These are phyloP conservation scores for Pipistrellus pygmaeus DNA, from an alignment of 2,797 vertebrate genomes.

Conservation along the genomic window DNA sequence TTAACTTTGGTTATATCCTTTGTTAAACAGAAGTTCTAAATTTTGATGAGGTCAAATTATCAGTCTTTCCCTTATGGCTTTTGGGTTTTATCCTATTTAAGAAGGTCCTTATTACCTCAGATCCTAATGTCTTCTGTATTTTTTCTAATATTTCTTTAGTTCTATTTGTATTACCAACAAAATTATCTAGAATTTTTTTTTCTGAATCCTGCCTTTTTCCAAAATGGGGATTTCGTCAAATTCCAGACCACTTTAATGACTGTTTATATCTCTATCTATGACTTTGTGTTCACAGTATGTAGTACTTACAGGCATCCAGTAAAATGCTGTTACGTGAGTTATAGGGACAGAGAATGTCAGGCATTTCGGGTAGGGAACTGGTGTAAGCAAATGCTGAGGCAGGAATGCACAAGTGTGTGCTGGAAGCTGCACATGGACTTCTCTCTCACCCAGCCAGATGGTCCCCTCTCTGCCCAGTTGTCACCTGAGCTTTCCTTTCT, in stretches of 20 bases:
- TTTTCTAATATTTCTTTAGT: slow-evolving; percentile 17
- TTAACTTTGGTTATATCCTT: slow-evolving; percentile 49
- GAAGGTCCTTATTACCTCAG: slow-evolving; percentile 14
- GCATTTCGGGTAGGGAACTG: slow-evolving; percentile 63
- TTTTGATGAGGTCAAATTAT: slow-evolving; percentile 43
- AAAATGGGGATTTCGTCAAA: background rate
- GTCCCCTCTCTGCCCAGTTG: background rate
- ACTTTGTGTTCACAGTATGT: slow-evolving; percentile 56
- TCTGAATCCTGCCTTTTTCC: slow-evolving; percentile 48
- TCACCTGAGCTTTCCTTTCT: slow-evolving; percentile 24
- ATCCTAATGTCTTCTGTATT: slow-evolving; percentile 23
- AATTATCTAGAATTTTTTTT: slow-evolving; percentile 44
- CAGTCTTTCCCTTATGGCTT: background rate
- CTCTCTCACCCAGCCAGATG: slow-evolving; percentile 10
- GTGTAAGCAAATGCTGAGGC: slow-evolving; percentile 55
- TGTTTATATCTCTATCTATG: background rate
- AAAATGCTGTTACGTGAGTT: slow-evolving; percentile 15
- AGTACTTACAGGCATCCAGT: background rate
- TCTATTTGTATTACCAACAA: slow-evolving; percentile 9
- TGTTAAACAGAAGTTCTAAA: slow-evolving; percentile 42
- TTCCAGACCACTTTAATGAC: slow-evolving; percentile 25
- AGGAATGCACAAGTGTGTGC: slow-evolving; percentile 63
- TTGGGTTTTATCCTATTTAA: slow-evolving; percentile 42
- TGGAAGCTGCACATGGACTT: background rate
- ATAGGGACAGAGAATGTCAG: slow-evolving; percentile 63